Evolutionary conservation across 2,113 vertebrate genomes (phyloP).

Genomic region (Balaenoptera acutorostrata): DNA sequence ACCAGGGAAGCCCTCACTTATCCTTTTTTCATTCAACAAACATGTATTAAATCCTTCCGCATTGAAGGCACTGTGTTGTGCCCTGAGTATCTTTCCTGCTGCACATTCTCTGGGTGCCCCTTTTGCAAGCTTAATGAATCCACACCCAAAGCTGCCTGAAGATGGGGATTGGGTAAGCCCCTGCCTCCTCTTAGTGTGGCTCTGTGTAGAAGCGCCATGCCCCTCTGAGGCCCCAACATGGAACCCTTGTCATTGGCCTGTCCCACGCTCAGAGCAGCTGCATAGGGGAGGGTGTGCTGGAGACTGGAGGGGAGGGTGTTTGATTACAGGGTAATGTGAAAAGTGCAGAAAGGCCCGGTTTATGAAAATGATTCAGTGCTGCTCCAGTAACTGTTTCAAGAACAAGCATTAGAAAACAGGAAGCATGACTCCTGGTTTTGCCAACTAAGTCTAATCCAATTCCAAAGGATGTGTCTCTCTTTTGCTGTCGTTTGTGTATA

Average conservation of each 20-base stretch:
- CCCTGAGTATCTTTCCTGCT: background rate
- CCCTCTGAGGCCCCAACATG: background rate
- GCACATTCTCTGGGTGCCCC: background rate
- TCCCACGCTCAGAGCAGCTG: background rate
- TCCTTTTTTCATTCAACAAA: background rate
- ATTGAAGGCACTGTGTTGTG: background rate
- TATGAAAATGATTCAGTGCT: background rate
- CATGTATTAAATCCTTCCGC: background rate
- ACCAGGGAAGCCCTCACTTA: background rate
- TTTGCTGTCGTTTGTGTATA: background rate
- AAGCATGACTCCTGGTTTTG: background rate
- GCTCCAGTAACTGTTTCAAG: background rate
- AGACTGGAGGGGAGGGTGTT: background rate
- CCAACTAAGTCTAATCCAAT: background rate
- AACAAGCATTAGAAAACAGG: background rate
- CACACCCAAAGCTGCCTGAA: background rate
- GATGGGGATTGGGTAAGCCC: background rate
- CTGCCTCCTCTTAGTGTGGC: background rate
- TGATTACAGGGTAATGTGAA: background rate
- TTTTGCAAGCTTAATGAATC: constrained; percentile 2
- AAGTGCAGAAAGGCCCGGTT: background rate
- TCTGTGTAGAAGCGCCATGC: background rate
- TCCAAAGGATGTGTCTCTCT: background rate
- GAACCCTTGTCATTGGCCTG: too few species aligned
- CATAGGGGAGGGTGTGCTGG: background rate